Evolutionary conservation across 2,113 vertebrate genomes (phyloP), one percentile per base, ranked within the genome.

Genomic region (Galbula dea): DNA sequence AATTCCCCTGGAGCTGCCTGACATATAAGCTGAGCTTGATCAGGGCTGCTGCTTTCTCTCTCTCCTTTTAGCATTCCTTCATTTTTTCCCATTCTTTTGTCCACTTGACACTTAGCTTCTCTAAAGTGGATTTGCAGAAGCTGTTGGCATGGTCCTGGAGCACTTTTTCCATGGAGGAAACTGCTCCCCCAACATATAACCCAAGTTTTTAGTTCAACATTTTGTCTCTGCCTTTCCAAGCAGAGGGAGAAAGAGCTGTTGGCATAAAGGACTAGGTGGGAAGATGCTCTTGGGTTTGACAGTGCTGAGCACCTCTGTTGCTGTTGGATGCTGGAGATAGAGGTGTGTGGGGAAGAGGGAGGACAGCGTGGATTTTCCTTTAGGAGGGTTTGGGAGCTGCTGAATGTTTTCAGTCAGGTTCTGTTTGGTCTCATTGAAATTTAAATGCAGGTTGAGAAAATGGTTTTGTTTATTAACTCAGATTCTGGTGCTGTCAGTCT

Each of bases 51-150:
- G 20, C 79, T 76, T 75, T 89, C 57, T 72, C 65, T 57, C 62
- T 78, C 32, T 94, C 51, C 83, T 92, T 96, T 93, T 92, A 87
- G 88, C 93, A 80, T 97, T 97, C 95, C 86, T 97, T 97, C 74
- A 90, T 96, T 97, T 97, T 82, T 83, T 91, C 41, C 41, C 41
- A 72, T 88, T 96, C 96, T 97, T 96, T 97, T 96, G 96, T 93
- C 93, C 63, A 32, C 91, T 97, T 97, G 96, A 97, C 95, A 92
- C 39, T 11, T 69, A 90, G 93, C 89, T 81, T 96, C 95, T 96
- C 87, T 75, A 46, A 73, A 73, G 79, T 86, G 90, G 84, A 94
- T 97, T 96, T 97, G 94, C 90, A 37, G 77, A 81, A 96, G 76
- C 89, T 46, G 57, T 57, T 85, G 92, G 90, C 54, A n/a, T 30